These are phyloP conservation scores for Myotis lucifugus DNA, from an alignment of 2,113 vertebrate species.

Conservation along the genomic window DNA sequence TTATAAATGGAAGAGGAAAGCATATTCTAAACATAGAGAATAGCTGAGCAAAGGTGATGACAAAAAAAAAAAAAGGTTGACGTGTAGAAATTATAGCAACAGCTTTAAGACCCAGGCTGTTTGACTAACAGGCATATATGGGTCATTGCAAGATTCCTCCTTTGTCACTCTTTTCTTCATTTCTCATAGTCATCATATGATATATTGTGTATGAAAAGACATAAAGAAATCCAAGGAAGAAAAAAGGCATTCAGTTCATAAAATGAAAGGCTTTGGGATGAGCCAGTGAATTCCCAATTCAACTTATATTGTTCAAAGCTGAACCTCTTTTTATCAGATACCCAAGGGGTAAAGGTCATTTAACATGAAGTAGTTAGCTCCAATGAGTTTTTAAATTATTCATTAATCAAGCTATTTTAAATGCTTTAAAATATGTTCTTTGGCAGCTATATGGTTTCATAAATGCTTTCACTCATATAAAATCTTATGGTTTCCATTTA, in stretches of 20 bases:
- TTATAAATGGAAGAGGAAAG: background rate
- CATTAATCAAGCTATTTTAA: slow-evolving; percentile 56
- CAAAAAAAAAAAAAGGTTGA: background rate
- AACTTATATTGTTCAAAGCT: slow-evolving; percentile 45
- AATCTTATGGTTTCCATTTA: slow-evolving; percentile 45
- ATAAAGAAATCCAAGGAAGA: background rate
- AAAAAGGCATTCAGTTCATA: background rate
- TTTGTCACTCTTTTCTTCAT: background rate
- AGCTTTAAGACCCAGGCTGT: background rate
- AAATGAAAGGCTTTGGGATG: background rate
- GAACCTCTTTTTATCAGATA: slow-evolving; percentile 30
- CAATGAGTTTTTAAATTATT: slow-evolving; percentile 55
- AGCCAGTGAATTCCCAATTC: slow-evolving; percentile 23
- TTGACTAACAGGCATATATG: background rate
- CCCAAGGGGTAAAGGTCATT: slow-evolving; percentile 42
- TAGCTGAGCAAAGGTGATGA: background rate
- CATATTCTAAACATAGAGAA: background rate
- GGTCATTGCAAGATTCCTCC: background rate
- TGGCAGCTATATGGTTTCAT: slow-evolving; percentile 56
- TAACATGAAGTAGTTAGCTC: slow-evolving; percentile 33
- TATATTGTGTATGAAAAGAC: slow-evolving; percentile 13
- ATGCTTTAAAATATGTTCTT: slow-evolving; percentile 59
- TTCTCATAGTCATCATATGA: background rate
- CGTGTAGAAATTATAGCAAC: background rate
- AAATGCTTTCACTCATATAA: slow-evolving; percentile 50